phyloP scores from a whole-genome alignment of 2,888 invertebrate genomes.

The Megamerina dolium region DNA sequence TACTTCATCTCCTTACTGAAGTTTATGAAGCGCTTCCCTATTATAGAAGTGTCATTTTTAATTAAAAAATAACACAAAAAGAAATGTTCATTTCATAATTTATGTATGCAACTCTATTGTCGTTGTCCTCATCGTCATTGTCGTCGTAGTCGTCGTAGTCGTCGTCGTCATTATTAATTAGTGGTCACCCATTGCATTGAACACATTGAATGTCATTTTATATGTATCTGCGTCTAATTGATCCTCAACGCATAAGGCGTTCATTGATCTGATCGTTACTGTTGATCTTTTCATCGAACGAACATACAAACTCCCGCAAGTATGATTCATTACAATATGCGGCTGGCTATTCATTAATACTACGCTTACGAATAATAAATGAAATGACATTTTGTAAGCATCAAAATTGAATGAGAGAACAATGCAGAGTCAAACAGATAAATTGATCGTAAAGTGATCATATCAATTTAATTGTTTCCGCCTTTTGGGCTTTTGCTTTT shows the following conservation, averaged over 20 bases:
- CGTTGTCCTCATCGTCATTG: too few relatives aligned
- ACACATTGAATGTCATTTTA: neutral
- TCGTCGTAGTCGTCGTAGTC: too few relatives aligned
- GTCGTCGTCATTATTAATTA: neutral
- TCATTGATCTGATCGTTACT: too few relatives aligned
- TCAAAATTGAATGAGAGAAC: slow-evolving; percentile 31
- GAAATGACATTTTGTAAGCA: slow-evolving; percentile 21
- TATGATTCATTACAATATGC: too few relatives aligned
- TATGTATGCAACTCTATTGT: slow-evolving; percentile 20
- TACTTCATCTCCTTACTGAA: neutral
- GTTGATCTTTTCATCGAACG: too few relatives aligned
- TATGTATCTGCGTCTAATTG: too few relatives aligned
- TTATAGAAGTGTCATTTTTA: slow-evolving; percentile 41
- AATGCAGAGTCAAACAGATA: neutral
- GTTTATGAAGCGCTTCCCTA: slow-evolving; percentile 24
- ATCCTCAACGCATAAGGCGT: too few relatives aligned
- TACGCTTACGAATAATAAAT: too few relatives aligned
- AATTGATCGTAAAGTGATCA: slow-evolving; percentile 9
- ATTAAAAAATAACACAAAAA: slow-evolving; percentile 37
- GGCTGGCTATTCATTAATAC: too few relatives aligned
- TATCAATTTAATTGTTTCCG: slow-evolving; percentile 18
- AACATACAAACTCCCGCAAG: too few relatives aligned
- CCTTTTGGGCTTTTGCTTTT: neutral
- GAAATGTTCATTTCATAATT: slow-evolving; percentile 26
- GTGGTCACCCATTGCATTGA: neutral